A percentile compares a stretch with the other conserved stretches of the same genome.
These are phyloP conservation scores for Orchestia grillus DNA, from an alignment of 1,140 invertebrate species.

Conservation along the genomic window DNA sequence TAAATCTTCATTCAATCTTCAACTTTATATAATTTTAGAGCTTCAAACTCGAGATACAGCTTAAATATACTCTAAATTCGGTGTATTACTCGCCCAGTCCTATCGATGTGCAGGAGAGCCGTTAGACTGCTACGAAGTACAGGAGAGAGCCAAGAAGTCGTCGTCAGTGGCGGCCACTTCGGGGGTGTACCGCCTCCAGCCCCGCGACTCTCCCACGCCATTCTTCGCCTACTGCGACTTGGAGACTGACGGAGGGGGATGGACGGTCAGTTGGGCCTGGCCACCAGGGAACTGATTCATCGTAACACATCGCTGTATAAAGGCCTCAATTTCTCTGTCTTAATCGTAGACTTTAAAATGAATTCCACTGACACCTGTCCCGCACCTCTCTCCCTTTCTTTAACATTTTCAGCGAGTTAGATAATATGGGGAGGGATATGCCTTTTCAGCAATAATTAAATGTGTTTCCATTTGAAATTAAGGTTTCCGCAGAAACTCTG, in stretches of 20 bases:
- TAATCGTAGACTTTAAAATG: too few species aligned
- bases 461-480: neutral
- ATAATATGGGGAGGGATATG: neutral
- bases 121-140: slow-evolving; percentile 34
- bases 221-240: slow-evolving; percentile 78
- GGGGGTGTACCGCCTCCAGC: slow-evolving; percentile 71
- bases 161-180: slow-evolving; percentile 68
- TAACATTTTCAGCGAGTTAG: too few species aligned
- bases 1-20: neutral
- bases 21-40: neutral
- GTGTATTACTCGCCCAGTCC: neutral
- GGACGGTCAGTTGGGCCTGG: slow-evolving; percentile 72
- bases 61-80: neutral
- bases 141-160: slow-evolving; percentile 65
- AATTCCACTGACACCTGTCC: too few species aligned
- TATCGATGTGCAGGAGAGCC: neutral
- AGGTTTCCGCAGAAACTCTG: neutral
- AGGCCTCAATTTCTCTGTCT: too few species aligned
- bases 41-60: too few species aligned
- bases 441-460: neutral
- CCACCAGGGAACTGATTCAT: neutral
- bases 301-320: too few species aligned
- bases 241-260: slow-evolving; percentile 75
- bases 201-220: slow-evolving; percentile 69
- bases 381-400: too few species aligned